Evolutionary conservation across 2,797 vertebrate species (phyloP).

Genomic region (Dendrocincla tyrannina): DNA sequence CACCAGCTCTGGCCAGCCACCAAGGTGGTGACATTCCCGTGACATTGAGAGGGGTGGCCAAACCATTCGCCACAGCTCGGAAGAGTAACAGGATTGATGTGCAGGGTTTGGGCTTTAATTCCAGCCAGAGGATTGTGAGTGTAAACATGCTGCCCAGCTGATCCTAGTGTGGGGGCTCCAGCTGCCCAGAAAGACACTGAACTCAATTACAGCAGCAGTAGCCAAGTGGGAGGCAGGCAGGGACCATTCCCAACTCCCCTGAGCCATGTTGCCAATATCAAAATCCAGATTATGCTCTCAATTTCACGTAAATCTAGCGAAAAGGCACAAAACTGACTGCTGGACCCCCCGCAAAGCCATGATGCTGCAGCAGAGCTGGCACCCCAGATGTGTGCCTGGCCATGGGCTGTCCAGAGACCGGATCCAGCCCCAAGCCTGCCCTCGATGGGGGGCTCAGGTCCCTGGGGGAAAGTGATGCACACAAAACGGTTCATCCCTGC

Average conservation of each 20-base stretch:
- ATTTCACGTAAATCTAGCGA: not conserved
- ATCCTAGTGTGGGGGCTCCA: not conserved
- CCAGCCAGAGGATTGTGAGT: not conserved
- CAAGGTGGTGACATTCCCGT: slow-evolving; percentile 18
- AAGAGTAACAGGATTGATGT: slow-evolving; percentile 53
- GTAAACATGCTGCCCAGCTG: not conserved
- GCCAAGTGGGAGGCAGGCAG: not conserved
- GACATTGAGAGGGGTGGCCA: slow-evolving; percentile 40
- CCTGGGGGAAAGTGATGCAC: not conserved
- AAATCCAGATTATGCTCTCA: slow-evolving; percentile 4
- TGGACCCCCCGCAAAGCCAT: rapidly evolving
- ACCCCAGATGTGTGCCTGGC: rapidly evolving
- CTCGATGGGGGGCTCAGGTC: not conserved
- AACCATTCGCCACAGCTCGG: slow-evolving; percentile 7
- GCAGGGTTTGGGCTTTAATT: slow-evolving; percentile 55
- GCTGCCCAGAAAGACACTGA: slow-evolving; percentile 10
- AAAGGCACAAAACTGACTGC: not conserved
- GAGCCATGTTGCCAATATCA: not conserved
- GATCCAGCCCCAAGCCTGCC: not conserved
- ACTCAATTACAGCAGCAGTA: not conserved
- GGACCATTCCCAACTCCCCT: not conserved
- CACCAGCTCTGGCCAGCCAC: not conserved
- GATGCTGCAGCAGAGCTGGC: not conserved
- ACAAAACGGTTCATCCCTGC: not conserved
- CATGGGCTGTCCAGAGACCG: rapidly evolving